These are phyloP conservation scores for Pelvicachromis taeniatus DNA, from an alignment of 2,113 vertebrate species.

Conservation along the genomic window DNA sequence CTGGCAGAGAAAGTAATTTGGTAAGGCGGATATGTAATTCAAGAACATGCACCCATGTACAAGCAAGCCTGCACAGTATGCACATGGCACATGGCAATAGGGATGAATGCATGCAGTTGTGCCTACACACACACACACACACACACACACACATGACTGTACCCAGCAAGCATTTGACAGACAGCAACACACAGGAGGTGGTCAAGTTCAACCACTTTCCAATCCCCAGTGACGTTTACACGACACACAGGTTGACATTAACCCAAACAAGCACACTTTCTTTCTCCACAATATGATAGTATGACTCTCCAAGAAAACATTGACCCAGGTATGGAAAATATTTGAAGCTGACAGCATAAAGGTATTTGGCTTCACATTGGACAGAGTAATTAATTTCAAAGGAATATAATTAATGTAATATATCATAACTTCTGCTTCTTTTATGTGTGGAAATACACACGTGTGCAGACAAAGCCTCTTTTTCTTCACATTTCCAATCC, in stretches of 20 bases:
- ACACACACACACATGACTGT: conserved; percentile 43
- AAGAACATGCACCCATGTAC: conserved; percentile 33
- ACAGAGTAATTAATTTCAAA: not conserved
- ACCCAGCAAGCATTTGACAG: conserved; percentile 50
- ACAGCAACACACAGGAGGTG: conserved; percentile 47
- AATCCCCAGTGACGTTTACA: conserved; percentile 47
- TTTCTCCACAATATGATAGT: not conserved
- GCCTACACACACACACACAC: conserved; percentile 1
- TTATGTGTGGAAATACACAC: not conserved
- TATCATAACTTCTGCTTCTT: not conserved
- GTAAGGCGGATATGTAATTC: conserved; percentile 44
- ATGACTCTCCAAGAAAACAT: not conserved
- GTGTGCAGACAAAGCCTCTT: not conserved
- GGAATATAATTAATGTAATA: not conserved
- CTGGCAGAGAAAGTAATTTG: conserved; percentile 36
- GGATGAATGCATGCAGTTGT: conserved; percentile 52
- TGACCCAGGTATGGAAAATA: not conserved
- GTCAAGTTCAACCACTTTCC: conserved; percentile 49
- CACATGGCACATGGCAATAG: conserved; percentile 44
- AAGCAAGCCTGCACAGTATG: conserved; percentile 49
- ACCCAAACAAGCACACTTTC: conserved; percentile 16
- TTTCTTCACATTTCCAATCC: not conserved
- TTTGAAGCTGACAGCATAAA: not conserved
- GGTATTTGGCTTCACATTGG: not conserved
- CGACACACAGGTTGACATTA: conserved; percentile 20